These are phyloP conservation scores for Paelopatides confundens DNA, from an alignment of 53 echinoderm and acorn worm genomes.

Conservation along the genomic window DNA sequence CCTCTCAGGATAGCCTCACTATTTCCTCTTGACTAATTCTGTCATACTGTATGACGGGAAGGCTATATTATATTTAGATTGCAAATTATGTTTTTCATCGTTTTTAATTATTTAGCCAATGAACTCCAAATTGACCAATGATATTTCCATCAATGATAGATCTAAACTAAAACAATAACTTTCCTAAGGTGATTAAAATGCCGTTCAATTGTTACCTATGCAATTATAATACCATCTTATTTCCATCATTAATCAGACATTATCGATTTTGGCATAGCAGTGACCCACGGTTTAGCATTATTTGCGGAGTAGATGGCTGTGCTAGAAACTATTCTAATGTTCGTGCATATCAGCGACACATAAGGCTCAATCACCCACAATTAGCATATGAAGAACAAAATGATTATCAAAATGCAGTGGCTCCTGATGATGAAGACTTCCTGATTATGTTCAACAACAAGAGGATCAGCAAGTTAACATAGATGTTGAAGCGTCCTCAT, in stretches of 20 bases:
- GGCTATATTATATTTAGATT: no score
- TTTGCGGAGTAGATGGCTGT: background rate
- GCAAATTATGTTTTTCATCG: no score
- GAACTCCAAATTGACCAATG: no score
- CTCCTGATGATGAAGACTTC: no score
- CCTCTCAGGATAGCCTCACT: no score
- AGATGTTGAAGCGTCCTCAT: background rate
- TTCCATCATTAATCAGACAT: background rate
- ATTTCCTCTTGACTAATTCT: no score
- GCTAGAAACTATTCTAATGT: background rate
- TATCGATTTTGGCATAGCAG: background rate
- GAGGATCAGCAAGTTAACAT: background rate
- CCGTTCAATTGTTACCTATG: background rate
- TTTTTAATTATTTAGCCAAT: no score
- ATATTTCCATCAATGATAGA: no score
- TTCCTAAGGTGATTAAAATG: no score
- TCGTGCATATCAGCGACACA: background rate
- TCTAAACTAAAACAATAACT: no score
- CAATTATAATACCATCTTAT: background rate
- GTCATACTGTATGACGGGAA: no score
- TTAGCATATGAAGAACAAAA: background rate
- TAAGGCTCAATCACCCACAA: background rate
- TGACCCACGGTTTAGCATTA: background rate
- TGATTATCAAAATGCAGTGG: background rate
- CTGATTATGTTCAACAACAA: no score